phyloP scores from a whole-genome alignment of 2,888 invertebrate species.

The Ichneumon xanthorius region DNA sequence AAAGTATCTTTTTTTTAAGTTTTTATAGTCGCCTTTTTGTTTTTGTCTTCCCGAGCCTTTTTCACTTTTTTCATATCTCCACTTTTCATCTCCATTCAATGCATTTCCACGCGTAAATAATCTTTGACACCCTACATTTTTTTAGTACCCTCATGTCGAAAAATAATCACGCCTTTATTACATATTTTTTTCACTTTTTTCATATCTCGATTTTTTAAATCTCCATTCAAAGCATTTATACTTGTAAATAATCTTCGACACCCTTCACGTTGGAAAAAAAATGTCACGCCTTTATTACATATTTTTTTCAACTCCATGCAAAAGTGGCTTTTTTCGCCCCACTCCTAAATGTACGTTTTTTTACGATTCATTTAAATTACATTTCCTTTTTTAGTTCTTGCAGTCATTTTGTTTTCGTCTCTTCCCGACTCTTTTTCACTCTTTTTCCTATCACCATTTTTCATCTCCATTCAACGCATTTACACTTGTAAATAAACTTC shows the following conservation, averaged over 20 bases:
- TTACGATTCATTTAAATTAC: constrained; percentile 9
- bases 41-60: background rate
- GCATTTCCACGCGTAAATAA: background rate
- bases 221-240: background rate
- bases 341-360: constrained; percentile 76
- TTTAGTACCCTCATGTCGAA: background rate
- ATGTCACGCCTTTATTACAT: background rate
- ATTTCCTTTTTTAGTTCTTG: background rate
- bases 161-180: background rate
- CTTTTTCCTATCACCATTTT: no score
- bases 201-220: background rate
- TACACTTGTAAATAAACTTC: background rate
- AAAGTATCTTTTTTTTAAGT: background rate
- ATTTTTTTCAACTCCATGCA: background rate
- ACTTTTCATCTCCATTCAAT: background rate
- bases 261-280: background rate
- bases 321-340: no score
- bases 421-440: background rate
- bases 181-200: background rate
- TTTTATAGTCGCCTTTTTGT: background rate
- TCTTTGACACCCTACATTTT: constrained; percentile 4
- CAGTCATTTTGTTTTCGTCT: background rate
- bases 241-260: background rate
- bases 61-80: no score
- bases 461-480: background rate